Evolutionary conservation across 2,797 vertebrate genomes (phyloP), one percentile per base, ranked within the genome.

Genomic region (Argya squamiceps): DNA sequence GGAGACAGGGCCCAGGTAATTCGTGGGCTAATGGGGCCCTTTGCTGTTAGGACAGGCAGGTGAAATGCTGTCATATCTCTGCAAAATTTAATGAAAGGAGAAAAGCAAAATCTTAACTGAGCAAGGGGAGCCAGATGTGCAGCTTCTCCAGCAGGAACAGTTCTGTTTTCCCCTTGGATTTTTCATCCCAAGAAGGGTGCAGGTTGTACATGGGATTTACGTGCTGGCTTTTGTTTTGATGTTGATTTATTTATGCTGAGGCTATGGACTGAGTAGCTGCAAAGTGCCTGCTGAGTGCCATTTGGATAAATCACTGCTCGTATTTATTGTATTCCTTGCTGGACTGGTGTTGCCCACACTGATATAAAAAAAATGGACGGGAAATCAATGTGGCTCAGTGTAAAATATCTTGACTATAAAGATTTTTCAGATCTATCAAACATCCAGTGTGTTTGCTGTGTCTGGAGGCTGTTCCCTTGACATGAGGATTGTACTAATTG

Each of bases 211-310:
- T 0, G 39, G 86, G 88, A 97, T 97, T 97, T 94, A 96, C 92
- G 88, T 75, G 70, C 75, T 89, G 86, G 39, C 93, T 97, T 96
- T 96, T 97, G 93, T 97, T 93, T 95, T 79, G 62, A 62, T 95
- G 97, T 92, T 94, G 96, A 97, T 96, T 96, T 96, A 97, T 97
- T 97, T 97, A 89, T 86, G 95, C 91, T 63, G 75, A 88, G 67
- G 89, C 91, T 89, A 37, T 64, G 82, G 83, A 79, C 52, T 78
- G 95, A 96, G 78, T 92, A 94, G 79, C 94, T 96, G 96, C 95
- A 84, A 78, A 92, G 95, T 79, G 87, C 76, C 91, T 94, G 94
- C 89, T 84, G 22, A 15, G 13, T 94, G 96, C 97, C 94, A 93
- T 64, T 93, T 86, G 80, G 95, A 96, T 93, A 70, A 86, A 96